Base-by-base conservation (phyloP, 2,797 vertebrate genomes). In the Melanotaenia pygmaea region DNA sequence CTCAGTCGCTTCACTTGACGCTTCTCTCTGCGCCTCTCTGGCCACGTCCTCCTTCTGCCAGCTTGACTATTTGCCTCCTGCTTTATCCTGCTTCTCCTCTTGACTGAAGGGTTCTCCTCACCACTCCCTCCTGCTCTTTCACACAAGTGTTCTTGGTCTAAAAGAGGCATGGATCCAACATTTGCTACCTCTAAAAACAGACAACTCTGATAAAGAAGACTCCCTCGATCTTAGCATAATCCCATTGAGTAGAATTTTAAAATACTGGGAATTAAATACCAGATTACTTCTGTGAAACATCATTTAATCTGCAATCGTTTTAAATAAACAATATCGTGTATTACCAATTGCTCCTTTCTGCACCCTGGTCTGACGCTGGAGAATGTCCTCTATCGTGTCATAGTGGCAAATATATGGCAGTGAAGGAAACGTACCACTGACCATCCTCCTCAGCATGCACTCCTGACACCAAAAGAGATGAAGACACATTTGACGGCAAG, bases 331-430 rank as follows among this genome's bases (percentile, higher is more conserved):
- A 51, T 53, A 22, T 32, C 0, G 51, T 72, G 56, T 50, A 11
- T 80, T 65, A 92, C 91, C 91, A 77, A 67, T 82, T 26, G 24
- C 38, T 80, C 18, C 50, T 67, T 37, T 70, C 53, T 76, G 76
- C 16, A 24, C 72, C 61, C 35, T 64, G 45, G 73, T 59, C 10
- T 1, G 5, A 69, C 4, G 28, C 10, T 76, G 68, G 28, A 83
- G 40, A 62, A 86, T 67, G 63, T 92, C 85, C 3, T 88, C 76
- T 0, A 62, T 54, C 37, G 77, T 79, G 75, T 90, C 90, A 47
- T 93, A 93, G 37, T 74, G 80, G 71, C 74, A 88, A 77, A 93
- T 87, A 11, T 89, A 91, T 1, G 92, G 92, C 53, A 92, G 57
- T 1, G 84, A 80, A 4, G 81, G 74, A 72, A 79, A 92, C 5